Percentiles rank a stretch among this genome's conserved stretches.
Conservation (phyloP, 2,113 vertebrate species). For the Trematomus loennbergii region DNA sequence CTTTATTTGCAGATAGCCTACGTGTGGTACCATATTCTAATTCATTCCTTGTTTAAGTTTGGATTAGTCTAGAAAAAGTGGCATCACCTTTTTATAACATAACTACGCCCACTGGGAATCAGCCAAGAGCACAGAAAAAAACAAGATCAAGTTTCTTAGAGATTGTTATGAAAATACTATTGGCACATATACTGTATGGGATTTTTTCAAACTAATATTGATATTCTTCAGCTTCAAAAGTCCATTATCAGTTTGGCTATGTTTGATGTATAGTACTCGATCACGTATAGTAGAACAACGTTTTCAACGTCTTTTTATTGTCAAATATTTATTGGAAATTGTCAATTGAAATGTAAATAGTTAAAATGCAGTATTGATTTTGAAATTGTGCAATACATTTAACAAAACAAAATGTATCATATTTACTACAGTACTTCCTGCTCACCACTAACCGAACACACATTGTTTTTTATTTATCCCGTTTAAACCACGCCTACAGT, state of each 20-base stretch:
- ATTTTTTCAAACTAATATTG: background rate
- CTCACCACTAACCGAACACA: background rate
- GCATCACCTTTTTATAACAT: background rate
- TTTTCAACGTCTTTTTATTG: background rate
- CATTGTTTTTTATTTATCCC: background rate
- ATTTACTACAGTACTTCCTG: constrained; percentile 2
- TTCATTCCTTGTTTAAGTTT: background rate
- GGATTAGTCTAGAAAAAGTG: background rate
- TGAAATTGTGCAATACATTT: too few relatives aligned
- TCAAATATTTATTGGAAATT: too few relatives aligned
- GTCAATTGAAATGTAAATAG: background rate
- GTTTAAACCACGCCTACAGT: background rate
- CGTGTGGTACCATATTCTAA: background rate
- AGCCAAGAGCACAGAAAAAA: background rate
- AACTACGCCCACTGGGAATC: background rate
- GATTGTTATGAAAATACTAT: background rate
- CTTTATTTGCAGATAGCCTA: background rate
- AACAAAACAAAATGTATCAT: background rate
- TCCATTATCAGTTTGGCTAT: background rate
- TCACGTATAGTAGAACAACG: background rate
- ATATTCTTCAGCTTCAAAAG: background rate
- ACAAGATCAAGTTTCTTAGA: background rate
- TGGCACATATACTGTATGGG: too few relatives aligned
- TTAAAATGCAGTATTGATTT: too few relatives aligned
- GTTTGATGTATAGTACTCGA: background rate